Percentiles rank a stretch among this genome's conserved stretches.
Conservation (phyloP, 2,888 invertebrate genomes). For the Cataglyphis altisquamis region DNA sequence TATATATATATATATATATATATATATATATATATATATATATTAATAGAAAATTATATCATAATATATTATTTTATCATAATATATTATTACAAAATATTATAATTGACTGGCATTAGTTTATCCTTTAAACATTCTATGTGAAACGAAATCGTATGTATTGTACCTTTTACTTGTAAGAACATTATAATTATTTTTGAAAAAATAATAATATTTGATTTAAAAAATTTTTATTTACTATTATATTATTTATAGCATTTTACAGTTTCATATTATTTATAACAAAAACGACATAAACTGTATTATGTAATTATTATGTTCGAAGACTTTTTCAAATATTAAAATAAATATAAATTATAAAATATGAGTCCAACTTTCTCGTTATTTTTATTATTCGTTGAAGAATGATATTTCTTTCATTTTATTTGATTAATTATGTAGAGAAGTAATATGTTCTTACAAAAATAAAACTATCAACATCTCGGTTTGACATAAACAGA, state of each 20-base stretch:
- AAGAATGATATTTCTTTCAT: background rate
- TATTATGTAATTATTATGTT: background rate
- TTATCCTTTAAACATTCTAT: background rate
- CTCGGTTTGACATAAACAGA: background rate
- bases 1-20: too few species aligned
- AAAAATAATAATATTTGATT: background rate
- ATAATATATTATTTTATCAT: too few species aligned
- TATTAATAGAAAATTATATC: too few species aligned
- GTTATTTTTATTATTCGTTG: background rate
- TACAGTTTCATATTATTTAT: background rate
- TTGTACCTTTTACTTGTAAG: background rate
- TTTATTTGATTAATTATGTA: background rate
- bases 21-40: too few species aligned
- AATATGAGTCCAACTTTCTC: background rate
- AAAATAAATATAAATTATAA: background rate
- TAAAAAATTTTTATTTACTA: background rate
- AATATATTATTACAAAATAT: background rate
- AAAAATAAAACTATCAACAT: background rate
- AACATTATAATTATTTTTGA: background rate
- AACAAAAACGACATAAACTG: background rate
- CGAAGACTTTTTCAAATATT: background rate
- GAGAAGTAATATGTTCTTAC: background rate
- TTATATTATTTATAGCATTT: background rate
- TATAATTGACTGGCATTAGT: constrained; percentile 17
- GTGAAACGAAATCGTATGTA: background rate